Evolutionary conservation across 2,113 vertebrate species (phyloP), one percentile per base, ranked within the genome.

Genomic region (Rhea americana): DNA sequence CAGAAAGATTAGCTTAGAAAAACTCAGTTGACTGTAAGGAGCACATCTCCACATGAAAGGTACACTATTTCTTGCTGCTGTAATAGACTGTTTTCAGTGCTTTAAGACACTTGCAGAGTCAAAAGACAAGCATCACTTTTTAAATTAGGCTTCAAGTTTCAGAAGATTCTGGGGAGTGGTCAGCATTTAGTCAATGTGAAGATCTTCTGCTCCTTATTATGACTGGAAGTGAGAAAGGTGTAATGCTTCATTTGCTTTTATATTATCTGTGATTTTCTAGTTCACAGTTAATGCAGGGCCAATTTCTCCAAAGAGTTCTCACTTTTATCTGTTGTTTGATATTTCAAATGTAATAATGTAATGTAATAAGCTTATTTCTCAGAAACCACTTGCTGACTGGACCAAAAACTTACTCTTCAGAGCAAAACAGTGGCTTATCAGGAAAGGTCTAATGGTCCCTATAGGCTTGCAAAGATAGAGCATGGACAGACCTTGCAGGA

Each of bases 31-130:
- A 37, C 16, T 90, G 77, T 50, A 70, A 82, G 89, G 82, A 88
- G 87, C 48, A 6, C 19, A 90, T 86, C 92, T 90, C 68, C 93
- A 91, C 84, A 84, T 68, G 86, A 93, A 96, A 95, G 87, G 63
- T 85, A 30, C 18, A 8, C 35, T 39, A 73, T 67, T 91, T 77
- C 70, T 80, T 83, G 70, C 81, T 88, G 87, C 66, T 89, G 62
- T 66, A 50, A 35, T 15, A 90, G 92, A 55, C 47, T 45, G 43
- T 67, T 91, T 73, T 66, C 77, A 68, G 50, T 6, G 66, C 72
- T 85, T 50, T 71, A 28, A 88, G 79, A 65, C 87, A 80, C 62
- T 37, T 3, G 14, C 37, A 32, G 73, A 77, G 59, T 53, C 84
- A 68, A 80, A 41, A 90, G 62, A 85, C 26, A 41, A 86, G 53